Conservation (phyloP, 2,113 vertebrate genomes). For the Girardinichthys multiradiatus region DNA sequence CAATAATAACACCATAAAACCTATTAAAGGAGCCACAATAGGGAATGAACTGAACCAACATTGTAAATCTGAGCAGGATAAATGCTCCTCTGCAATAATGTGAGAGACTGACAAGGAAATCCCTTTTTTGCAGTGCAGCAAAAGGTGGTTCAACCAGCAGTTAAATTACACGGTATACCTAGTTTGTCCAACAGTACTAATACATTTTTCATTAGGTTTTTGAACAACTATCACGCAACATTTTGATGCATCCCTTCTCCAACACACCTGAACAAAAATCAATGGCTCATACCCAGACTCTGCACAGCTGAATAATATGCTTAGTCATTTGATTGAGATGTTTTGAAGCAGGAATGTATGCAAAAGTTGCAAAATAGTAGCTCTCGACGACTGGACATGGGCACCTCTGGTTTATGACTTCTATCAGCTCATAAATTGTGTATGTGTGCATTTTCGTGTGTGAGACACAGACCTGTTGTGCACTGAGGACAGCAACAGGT, state of each 20-base stretch:
- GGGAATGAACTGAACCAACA: too few species aligned
- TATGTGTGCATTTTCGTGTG: neutral
- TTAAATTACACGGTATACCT: too few species aligned
- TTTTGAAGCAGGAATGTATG: neutral
- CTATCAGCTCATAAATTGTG: neutral
- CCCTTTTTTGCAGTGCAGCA: too few species aligned
- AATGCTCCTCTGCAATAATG: too few species aligned
- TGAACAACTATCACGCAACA: neutral
- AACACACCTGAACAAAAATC: neutral
- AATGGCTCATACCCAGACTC: neutral
- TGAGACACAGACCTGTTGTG: constrained; percentile 80
- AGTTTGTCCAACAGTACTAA: too few species aligned
- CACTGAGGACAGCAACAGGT: constrained; percentile 84
- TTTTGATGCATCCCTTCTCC: neutral
- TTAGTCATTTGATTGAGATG: too few species aligned
- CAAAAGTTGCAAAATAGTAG: neutral
- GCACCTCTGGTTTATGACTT: neutral
- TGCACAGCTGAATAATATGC: neutral
- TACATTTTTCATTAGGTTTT: too few species aligned
- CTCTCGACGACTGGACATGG: neutral
- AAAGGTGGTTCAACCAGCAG: too few species aligned
- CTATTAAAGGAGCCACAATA: too few species aligned
- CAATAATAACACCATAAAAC: too few species aligned
- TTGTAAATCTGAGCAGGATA: too few species aligned
- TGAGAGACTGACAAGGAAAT: too few species aligned